These are phyloP conservation scores for Crotalus horridus DNA, from an alignment of 2,113 vertebrate genomes.

Conservation along the genomic window DNA sequence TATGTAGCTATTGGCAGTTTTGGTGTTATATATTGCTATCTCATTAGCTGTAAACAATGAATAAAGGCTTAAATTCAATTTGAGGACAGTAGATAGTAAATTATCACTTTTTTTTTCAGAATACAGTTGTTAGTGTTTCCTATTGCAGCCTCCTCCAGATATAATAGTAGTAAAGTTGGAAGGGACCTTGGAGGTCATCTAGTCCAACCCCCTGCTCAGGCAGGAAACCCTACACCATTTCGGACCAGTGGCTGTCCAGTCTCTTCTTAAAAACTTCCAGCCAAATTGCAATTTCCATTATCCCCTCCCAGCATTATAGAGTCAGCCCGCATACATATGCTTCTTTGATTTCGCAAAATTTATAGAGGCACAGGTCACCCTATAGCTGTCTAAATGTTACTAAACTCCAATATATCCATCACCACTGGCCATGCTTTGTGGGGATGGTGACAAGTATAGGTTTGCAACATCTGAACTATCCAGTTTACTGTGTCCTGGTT, in stretches of 20 bases:
- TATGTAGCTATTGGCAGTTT: neutral
- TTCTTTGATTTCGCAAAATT: neutral
- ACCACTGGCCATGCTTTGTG: neutral
- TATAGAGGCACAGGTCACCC: neutral
- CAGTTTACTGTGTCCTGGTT: neutral
- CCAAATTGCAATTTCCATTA: neutral
- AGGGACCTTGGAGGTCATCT: too few relatives aligned
- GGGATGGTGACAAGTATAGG: neutral
- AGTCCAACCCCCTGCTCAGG: too few relatives aligned
- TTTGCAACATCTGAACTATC: neutral
- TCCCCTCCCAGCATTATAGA: neutral
- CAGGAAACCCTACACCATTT: too few relatives aligned
- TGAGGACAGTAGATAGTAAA: neutral
- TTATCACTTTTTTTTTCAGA: neutral
- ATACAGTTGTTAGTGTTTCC: neutral
- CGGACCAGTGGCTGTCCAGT: too few relatives aligned
- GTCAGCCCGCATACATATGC: neutral
- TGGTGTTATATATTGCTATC: conserved; percentile 23
- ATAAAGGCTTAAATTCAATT: neutral
- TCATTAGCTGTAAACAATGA: neutral
- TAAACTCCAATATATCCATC: neutral
- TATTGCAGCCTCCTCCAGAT: neutral
- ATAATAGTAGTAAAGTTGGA: neutral
- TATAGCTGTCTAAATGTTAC: neutral
- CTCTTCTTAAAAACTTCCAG: too few relatives aligned